phyloP scores from a whole-genome alignment of 2,888 invertebrate species.

The Rhingia campestris region DNA sequence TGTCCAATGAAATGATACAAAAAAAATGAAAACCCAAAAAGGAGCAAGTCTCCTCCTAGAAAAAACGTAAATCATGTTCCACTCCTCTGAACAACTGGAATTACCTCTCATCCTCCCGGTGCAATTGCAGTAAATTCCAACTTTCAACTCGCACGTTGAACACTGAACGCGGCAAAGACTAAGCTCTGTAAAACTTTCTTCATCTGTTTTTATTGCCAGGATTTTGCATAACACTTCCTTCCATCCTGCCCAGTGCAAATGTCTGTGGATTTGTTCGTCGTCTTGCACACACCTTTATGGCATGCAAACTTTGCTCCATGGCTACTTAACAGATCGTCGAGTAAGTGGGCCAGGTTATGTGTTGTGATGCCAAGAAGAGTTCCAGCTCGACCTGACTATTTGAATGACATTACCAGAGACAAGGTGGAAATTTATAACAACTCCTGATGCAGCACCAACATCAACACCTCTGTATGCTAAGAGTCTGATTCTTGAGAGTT shows the following conservation, averaged over 20 bases:
- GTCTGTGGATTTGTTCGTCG: conserved; percentile 28
- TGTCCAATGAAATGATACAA: too few relatives aligned
- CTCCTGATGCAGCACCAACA: background rate
- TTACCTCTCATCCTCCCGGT: conserved; percentile 1
- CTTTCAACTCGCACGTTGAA: conserved; percentile 25
- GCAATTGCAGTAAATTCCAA: conserved; percentile 35
- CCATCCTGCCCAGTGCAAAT: background rate
- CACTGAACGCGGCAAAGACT: background rate
- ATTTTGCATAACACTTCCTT: conserved; percentile 25
- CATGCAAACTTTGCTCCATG: conserved; percentile 1
- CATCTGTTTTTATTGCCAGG: conserved; percentile 29
- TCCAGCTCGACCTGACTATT: background rate
- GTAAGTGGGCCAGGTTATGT: conserved; percentile 15
- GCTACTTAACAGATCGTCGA: conserved; percentile 14
- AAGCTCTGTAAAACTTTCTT: conserved; percentile 23
- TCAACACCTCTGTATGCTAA: conserved; percentile 8
- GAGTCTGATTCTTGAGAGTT: background rate
- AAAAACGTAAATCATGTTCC: conserved; percentile 38
- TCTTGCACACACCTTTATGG: background rate
- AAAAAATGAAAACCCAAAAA: too few relatives aligned
- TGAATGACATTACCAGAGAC: conserved; percentile 2
- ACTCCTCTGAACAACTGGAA: conserved; percentile 9
- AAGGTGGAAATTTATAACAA: conserved; percentile 2
- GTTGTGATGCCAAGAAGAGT: background rate
- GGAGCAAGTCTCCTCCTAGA: background rate